Base-by-base conservation (phyloP, 1,140 invertebrate species). In the Apis dorsata region DNA sequence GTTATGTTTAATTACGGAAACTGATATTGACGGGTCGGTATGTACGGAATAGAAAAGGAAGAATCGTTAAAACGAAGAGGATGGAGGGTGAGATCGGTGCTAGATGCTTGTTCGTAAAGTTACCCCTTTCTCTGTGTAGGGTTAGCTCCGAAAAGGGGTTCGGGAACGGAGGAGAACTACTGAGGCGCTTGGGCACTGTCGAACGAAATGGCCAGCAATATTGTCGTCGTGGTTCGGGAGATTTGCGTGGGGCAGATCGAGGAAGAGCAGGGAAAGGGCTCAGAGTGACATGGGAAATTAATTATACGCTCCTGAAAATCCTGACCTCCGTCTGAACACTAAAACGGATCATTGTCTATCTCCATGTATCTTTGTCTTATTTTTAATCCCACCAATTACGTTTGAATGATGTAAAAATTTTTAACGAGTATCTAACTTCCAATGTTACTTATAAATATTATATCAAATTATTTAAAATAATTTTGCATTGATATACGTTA, bases 1-100 rank as follows among this genome's bases (percentile, higher is more conserved):
- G 92, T 93, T 94, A 93, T 94, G 92, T 94, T 94, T 94, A 93
- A 94, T 94, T 94, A 93, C 92, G 87, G 79, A 87, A 75, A 89
- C 91, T 90, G 92, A 93, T 92, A 92, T 91, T 91, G 90, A 91
- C 91, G 92, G 92, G 88, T 91, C 85, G 92, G 92, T 93, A 93
- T 93, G 93, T 88, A 73, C 24, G 44, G 53, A 51, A 66, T 63
- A 68, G 71, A 82, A 62, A 66, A 75, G 79, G 73, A 86, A 49
- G 24, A 70, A 70, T 77, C 80, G 80, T 62, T 55, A 17, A 57
- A 70, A 49, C 66, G 66, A 69, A 69, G 66, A n/a, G 66, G 44
- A 49, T 12, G 44, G 66, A 69, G 66, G 21, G 44, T 49, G 34
- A 24, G 68, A 70, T 70, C 89, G 90, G 90, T 89, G 88, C 89